phyloP scores from a whole-genome alignment of 1,140 invertebrate species.

The Laupala kohalensis region DNA sequence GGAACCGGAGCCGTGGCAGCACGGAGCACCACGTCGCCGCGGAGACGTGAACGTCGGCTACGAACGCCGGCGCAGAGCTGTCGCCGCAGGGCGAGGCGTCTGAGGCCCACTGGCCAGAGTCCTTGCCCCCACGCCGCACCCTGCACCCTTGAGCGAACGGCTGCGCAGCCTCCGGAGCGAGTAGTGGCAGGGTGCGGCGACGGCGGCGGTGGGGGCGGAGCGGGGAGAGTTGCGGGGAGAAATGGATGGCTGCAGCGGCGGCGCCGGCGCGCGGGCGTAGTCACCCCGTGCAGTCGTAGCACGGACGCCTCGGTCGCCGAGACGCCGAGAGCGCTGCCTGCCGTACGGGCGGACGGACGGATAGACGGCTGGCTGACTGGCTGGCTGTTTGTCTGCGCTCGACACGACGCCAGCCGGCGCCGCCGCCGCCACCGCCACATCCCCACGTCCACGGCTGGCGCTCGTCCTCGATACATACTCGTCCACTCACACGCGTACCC shows the following conservation, averaged over 20 bases:
- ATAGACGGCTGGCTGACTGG: not conserved
- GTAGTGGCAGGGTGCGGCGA: not conserved
- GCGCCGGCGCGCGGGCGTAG: too few species aligned
- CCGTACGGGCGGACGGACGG: too few species aligned
- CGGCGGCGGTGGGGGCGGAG: too few species aligned
- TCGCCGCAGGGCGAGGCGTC: too few species aligned
- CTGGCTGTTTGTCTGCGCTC: not conserved
- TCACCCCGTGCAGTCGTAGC: not conserved
- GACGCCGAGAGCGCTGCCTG: not conserved
- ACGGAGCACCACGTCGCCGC: not conserved
- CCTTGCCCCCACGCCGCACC: too few species aligned
- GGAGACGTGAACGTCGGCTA: not conserved
- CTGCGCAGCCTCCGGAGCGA: not conserved
- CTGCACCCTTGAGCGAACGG: not conserved
- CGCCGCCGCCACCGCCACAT: too few species aligned
- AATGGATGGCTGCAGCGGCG: too few species aligned
- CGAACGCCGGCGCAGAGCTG: not conserved
- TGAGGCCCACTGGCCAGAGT: not conserved
- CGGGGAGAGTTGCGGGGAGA: too few species aligned
- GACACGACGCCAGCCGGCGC: not conserved
- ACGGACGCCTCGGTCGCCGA: too few species aligned
- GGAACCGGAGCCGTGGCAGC: not conserved
- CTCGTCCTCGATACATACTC: not conserved
- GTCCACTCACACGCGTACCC: not conserved
- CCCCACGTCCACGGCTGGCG: not conserved